Base-by-base conservation (phyloP, 53 echinoderm and acorn worm genomes). In the Paracentrotus lividus region DNA sequence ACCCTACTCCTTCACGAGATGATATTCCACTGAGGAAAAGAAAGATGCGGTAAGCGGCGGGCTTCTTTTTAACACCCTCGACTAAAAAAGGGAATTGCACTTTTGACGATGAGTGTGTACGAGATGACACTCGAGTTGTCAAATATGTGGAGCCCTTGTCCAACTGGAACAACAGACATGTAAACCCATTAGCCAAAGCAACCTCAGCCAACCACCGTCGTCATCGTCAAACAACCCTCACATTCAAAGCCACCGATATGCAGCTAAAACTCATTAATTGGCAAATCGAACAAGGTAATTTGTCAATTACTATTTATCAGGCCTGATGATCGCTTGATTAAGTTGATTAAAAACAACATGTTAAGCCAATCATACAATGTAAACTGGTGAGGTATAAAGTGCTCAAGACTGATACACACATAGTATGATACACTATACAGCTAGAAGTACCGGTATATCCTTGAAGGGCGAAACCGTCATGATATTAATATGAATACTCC, bases 11-110 rank as follows among this genome's bases (percentile, higher is more conserved):
- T 81, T 10, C n/a, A 16, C 7, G 18, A 26, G 20, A 21, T 57
- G 20, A 16, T 27, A 81, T 27, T 81, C 81, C 44, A 47, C 81
- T 44, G 81, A 81, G 81, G 18, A 47, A 45, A 27, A 81, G 81
- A 47, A 72, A 72, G 36, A 16, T 32, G 47, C 24, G 47, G n/a
- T 81, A 26, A 47, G 81, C 49, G 81, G 81, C 24, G 26, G 15
- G 81, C 24, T 81, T 15, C 81, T 81, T 49, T 21, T n/a, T 45
- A 42, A 21, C 81, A 49, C 81, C 44, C 81, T 81, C 47, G 45
- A n/a, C n/a, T n/a, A n/a, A n/a, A 49, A 81, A 78, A 81, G 45
- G 81, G 47, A 81, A 81, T 81, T 81, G 81, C 81, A 81, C 81
- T 81, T 81, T 81, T 6, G 47, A 26, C 26, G 44, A 38, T 16